Evolutionary conservation across 2,113 vertebrate genomes (phyloP).

Genomic region (Canis aureus): DNA sequence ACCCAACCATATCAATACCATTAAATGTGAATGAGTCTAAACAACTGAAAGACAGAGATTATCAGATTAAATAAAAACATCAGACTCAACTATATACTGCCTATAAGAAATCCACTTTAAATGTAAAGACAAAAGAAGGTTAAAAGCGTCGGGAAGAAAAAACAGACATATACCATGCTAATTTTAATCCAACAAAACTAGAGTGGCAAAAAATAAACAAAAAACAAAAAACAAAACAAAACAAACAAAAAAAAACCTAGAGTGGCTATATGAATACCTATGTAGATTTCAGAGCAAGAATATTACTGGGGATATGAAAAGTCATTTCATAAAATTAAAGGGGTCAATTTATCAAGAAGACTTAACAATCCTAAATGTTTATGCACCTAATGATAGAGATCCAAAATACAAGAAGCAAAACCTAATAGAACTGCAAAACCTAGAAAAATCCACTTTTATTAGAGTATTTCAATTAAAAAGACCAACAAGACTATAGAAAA

Average conservation of each 20-base stretch:
- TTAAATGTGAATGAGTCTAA: not conserved
- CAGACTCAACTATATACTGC: not conserved
- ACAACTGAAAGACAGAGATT: not conserved
- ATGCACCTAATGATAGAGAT: not conserved
- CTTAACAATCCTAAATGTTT: not conserved
- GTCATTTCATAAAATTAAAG: not conserved
- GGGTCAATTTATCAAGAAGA: not conserved
- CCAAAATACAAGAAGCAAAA: constrained; percentile 36
- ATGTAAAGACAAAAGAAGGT: constrained; percentile 20
- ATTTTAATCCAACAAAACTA: not conserved
- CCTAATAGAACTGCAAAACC: not conserved
- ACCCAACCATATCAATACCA: not conserved
- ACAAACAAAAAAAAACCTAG: too few relatives aligned
- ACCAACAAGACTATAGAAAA: not conserved
- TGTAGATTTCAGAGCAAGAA: not conserved
- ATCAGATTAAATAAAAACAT: not conserved
- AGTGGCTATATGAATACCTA: not conserved
- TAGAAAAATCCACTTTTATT: not conserved
- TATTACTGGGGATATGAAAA: not conserved
- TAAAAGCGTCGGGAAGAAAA: not conserved
- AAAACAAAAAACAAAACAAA: too few relatives aligned
- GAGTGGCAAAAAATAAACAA: not conserved
- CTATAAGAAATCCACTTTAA: constrained; percentile 5
- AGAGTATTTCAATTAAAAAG: constrained; percentile 13
- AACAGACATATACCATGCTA: not conserved